These are phyloP conservation scores for Acleris emargana DNA, from an alignment of 2,888 invertebrate species.

Conservation along the genomic window DNA sequence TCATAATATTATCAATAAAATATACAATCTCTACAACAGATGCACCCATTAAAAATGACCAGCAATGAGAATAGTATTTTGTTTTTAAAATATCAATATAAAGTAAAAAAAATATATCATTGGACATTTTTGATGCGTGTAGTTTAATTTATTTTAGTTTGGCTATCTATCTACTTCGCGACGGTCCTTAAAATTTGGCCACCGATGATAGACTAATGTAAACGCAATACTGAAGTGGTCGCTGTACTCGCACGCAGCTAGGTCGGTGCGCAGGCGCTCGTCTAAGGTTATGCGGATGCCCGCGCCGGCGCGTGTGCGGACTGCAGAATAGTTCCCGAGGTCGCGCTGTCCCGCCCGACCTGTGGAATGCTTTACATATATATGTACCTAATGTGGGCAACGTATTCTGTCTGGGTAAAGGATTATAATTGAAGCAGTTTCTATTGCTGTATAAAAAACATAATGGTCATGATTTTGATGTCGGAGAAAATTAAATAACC, in stretches of 20 bases:
- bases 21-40: too few species aligned
- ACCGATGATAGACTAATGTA: not conserved
- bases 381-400: constrained; percentile 19
- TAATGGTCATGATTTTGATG: not conserved
- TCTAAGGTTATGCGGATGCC: constrained; percentile 38
- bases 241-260: not conserved
- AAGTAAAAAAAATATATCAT: too few species aligned
- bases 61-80: too few species aligned
- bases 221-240: not conserved
- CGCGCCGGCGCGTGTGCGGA: constrained; percentile 34
- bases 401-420: constrained; percentile 26
- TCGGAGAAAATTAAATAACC: not conserved
- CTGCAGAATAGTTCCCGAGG: constrained; percentile 35
- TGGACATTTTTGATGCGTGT: too few species aligned
- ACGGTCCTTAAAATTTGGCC: too few species aligned
- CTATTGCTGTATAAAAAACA: not conserved
- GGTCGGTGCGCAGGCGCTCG: constrained; percentile 11
- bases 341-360: constrained; percentile 35
- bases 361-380: constrained; percentile 27
- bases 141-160: too few species aligned
- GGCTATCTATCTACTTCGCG: too few species aligned
- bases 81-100: too few species aligned
- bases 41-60: too few species aligned
- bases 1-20: too few species aligned
- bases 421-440: constrained; percentile 20